Evolutionary conservation across 2,797 vertebrate genomes (phyloP).

Genomic region (Botia almorhae): DNA sequence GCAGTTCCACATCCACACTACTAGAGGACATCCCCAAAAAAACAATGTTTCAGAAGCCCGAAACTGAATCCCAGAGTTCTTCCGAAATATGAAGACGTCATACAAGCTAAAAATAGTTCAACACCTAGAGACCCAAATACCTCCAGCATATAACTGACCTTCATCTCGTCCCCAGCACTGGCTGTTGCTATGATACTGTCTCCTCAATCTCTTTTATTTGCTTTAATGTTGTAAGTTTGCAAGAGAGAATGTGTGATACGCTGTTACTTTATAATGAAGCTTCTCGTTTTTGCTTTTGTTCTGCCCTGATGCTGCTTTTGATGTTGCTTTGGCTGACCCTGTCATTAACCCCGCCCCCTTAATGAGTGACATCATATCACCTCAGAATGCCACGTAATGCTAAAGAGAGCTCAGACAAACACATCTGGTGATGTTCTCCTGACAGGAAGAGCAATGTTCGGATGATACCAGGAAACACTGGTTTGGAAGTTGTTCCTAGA

Average conservation of each 20-base stretch:
- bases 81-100: conserved; percentile 7
- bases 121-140: conserved; percentile 2
- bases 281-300: conserved; percentile 71
- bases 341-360: conserved; percentile 61
- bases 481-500: not conserved
- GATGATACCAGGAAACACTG: not conserved
- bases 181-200: conserved; percentile 46
- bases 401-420: conserved; percentile 62
- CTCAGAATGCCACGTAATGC: conserved; percentile 59
- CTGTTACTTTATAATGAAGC: conserved; percentile 61
- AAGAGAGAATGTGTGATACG: conserved; percentile 52
- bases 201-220: conserved; percentile 59
- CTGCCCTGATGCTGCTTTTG: conserved; percentile 48
- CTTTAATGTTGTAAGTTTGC: conserved; percentile 59
- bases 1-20: conserved; percentile 68
- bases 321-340: conserved; percentile 57
- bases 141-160: not conserved
- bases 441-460: not conserved
- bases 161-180: conserved; percentile 34
- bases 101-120: not conserved
- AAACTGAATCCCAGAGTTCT: not conserved
- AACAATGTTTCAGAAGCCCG: conserved; percentile 46
- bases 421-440: not conserved
- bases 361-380: conserved; percentile 19
- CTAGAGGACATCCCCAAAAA: conserved; percentile 69